These are phyloP conservation scores for Antidorcas marsupialis DNA, from an alignment of 2,113 vertebrate species.

Conservation along the genomic window DNA sequence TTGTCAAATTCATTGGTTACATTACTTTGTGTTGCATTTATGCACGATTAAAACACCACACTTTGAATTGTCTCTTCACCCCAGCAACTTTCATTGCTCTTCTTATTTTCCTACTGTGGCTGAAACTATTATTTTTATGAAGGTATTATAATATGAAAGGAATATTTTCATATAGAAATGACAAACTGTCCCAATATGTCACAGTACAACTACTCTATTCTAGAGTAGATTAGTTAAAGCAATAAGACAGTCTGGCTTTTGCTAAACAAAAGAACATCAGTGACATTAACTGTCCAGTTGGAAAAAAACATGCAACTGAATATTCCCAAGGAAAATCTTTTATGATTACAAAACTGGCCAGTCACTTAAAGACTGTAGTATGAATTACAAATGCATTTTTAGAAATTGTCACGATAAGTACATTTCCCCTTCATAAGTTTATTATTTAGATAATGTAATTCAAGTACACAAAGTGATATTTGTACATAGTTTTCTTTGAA, in stretches of 20 bases:
- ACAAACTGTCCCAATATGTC: not conserved
- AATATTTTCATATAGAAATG: not conserved
- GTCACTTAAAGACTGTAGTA: not conserved
- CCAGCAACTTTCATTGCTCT: constrained; percentile 2
- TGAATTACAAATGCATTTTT: not conserved
- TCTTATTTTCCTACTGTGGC: not conserved
- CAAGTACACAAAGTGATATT: not conserved
- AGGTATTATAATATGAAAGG: not conserved
- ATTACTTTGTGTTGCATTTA: not conserved
- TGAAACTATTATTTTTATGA: not conserved
- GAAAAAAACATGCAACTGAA: not conserved
- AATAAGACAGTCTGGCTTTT: not conserved
- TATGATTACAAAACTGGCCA: not conserved
- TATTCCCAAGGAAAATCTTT: not conserved
- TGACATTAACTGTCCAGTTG: not conserved
- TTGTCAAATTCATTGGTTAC: not conserved
- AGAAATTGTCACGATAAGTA: not conserved
- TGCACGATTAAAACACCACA: not conserved
- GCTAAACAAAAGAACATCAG: not conserved
- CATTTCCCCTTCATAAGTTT: not conserved
- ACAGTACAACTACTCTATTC: not conserved
- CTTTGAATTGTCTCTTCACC: not conserved
- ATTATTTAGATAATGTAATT: not conserved
- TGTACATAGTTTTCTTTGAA: not conserved
- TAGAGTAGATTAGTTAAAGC: not conserved